A percentile compares a stretch with the other conserved stretches of the same genome.
These are phyloP conservation scores for Cotesia vestalis DNA, from an alignment of 1,140 invertebrate species.

Conservation along the genomic window DNA sequence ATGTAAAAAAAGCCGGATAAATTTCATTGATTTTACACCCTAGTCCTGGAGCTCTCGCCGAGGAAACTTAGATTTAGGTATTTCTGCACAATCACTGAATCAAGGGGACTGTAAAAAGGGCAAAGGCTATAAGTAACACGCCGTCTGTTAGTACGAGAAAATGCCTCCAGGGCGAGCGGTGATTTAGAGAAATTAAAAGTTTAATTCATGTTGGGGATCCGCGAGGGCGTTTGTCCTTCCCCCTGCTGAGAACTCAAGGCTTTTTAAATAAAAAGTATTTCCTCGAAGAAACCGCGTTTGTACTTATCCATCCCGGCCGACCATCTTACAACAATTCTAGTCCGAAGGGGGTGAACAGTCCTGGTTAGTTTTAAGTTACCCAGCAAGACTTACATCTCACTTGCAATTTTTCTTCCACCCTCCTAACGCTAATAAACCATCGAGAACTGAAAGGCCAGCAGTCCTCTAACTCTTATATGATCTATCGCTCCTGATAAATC, in stretches of 20 bases:
- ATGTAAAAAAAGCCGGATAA: constrained; percentile 32
- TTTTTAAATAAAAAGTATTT: constrained; percentile 34
- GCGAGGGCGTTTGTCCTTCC: constrained; percentile 44
- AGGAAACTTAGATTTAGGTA: constrained; percentile 42
- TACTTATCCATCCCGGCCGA: constrained; percentile 49
- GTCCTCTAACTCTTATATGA: constrained; percentile 38
- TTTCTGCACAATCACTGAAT: constrained; percentile 38
- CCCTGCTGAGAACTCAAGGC: constrained; percentile 25
- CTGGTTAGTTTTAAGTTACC: constrained; percentile 33
- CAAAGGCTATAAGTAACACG: constrained; percentile 64
- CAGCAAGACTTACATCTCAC: constrained; percentile 6
- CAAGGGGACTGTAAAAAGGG: constrained; percentile 57
- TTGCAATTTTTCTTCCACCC: constrained; percentile 4
- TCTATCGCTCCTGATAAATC: constrained; percentile 43
- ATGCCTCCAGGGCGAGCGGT: constrained; percentile 61
- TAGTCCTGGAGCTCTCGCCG: constrained; percentile 30
- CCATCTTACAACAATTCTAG: constrained; percentile 52
- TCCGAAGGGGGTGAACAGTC: constrained; percentile 45
- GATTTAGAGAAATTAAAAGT: constrained; percentile 69
- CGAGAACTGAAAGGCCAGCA: constrained; percentile 35
- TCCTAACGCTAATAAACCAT: constrained; percentile 57
- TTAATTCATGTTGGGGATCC: constrained; percentile 65
- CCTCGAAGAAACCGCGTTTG: constrained; percentile 33
- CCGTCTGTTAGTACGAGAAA: constrained; percentile 58
- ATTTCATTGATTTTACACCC: constrained; percentile 55